Percentiles rank a stretch among this genome's conserved stretches.
These are phyloP conservation scores for Anarsia innoxiella DNA, from an alignment of 2,888 invertebrate species.

Conservation along the genomic window DNA sequence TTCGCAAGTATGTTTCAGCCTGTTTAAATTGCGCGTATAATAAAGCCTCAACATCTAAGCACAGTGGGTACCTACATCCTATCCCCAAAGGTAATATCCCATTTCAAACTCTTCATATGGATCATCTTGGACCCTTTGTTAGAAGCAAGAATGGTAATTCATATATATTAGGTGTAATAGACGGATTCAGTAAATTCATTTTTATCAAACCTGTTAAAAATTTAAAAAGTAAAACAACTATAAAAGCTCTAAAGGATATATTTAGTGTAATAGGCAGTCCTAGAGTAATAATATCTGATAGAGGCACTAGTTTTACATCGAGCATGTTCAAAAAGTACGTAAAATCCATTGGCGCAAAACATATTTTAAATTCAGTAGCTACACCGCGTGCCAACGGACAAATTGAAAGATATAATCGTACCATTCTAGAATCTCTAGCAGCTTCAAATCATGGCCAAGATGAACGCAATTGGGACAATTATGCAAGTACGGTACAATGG, in stretches of 20 bases:
- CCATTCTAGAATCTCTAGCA: slow-evolving; percentile 9
- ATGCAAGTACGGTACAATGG: not conserved
- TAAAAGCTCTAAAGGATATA: slow-evolving; percentile 11
- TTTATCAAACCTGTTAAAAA: slow-evolving; percentile 10
- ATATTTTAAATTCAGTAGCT: slow-evolving; percentile 19
- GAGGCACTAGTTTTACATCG: slow-evolving; percentile 12
- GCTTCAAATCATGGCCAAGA: not conserved
- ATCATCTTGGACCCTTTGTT: slow-evolving; percentile 17
- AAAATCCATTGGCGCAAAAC: slow-evolving; percentile 3
- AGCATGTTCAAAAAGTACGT: slow-evolving; percentile 1
- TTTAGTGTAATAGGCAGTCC: slow-evolving; percentile 17
- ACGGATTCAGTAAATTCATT: slow-evolving; percentile 11
- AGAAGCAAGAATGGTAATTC: slow-evolving; percentile 13
- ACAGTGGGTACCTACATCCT: slow-evolving; percentile 8
- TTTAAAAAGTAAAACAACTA: slow-evolving; percentile 11
- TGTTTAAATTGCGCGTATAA: slow-evolving; percentile 1
- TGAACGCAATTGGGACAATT: not conserved
- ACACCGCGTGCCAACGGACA: slow-evolving; percentile 15
- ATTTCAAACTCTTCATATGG: slow-evolving; percentile 9
- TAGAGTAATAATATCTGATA: slow-evolving; percentile 10
- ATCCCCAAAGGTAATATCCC: slow-evolving; percentile 5
- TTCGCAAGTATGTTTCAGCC: not conserved
- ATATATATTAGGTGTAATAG: slow-evolving; percentile 15
- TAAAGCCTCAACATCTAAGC: not conserved
- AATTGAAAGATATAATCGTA: slow-evolving; percentile 12